These are phyloP conservation scores for Hafferia zeledoni DNA, from an alignment of 2,797 vertebrate genomes.

Conservation along the genomic window DNA sequence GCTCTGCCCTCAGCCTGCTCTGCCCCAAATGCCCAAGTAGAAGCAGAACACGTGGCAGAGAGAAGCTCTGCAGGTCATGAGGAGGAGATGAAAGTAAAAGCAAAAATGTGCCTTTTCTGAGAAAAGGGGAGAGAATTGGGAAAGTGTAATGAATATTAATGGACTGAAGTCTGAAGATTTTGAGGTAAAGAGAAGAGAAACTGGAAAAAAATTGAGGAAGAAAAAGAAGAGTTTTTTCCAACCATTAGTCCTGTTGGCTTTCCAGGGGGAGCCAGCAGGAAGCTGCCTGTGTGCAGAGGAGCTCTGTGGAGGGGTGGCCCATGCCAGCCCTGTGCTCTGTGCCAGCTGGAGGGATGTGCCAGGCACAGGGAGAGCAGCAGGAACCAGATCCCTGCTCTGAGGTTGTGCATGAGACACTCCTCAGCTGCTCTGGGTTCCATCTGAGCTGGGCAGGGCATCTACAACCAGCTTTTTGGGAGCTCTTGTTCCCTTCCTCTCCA, in stretches of 20 bases:
- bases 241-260: accelerated
- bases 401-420: background rate
- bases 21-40: background rate
- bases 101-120: background rate
- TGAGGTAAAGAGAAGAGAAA: background rate
- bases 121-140: background rate
- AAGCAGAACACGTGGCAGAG: background rate
- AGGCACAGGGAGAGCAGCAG: background rate
- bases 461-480: background rate
- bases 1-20: background rate
- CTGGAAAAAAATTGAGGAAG: background rate
- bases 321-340: background rate
- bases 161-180: background rate
- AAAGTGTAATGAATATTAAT: background rate
- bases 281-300: background rate
- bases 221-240: background rate
- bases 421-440: background rate
- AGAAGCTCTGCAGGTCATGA: background rate
- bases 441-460: background rate
- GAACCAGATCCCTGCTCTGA: background rate
- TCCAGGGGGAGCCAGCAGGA: background rate
- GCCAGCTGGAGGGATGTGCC: background rate
- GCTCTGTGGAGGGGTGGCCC: background rate
- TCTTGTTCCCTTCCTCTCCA: background rate
- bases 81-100: background rate